A percentile compares a stretch with the other conserved stretches of the same genome.
Evolutionary conservation across 30 jellyfish, hydroid and myxozoan genomes (phyloP).

Genomic region (Pelagia noctiluca): DNA sequence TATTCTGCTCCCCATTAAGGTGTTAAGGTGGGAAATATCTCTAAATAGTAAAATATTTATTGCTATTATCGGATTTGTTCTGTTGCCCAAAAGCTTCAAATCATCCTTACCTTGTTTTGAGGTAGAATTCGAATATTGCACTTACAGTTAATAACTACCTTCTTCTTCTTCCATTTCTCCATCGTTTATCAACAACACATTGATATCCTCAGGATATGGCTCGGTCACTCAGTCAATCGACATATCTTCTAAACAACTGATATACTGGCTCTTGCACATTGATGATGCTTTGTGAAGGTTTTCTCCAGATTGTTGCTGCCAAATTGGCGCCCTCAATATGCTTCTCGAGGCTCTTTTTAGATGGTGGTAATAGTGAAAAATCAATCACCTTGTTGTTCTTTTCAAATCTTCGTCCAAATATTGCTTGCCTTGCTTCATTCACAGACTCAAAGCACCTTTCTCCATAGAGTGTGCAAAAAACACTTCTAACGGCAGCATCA

Average conservation of each 20-base stretch:
- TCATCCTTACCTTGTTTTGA: neutral
- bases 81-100: too few relatives aligned
- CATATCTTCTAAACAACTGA: too few relatives aligned
- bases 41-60: too few relatives aligned
- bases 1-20: too few relatives aligned
- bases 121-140: neutral
- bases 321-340: neutral
- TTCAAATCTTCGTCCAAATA: neutral
- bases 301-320: neutral
- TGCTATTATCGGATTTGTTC: too few relatives aligned
- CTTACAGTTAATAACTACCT: too few relatives aligned
- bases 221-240: neutral
- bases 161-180: too few relatives aligned
- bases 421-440: neutral
- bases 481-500: neutral
- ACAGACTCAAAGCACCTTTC: neutral
- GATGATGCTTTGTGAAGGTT: neutral
- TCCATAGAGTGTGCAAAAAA: neutral
- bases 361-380: neutral
- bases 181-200: neutral
- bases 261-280: neutral
- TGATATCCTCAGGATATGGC: neutral
- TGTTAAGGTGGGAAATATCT: too few relatives aligned
- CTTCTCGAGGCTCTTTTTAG: neutral
- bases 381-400: constrained; percentile 4